phyloP scores from a whole-genome alignment of 1,140 invertebrate species.

The Drosophila subobscura region DNA sequence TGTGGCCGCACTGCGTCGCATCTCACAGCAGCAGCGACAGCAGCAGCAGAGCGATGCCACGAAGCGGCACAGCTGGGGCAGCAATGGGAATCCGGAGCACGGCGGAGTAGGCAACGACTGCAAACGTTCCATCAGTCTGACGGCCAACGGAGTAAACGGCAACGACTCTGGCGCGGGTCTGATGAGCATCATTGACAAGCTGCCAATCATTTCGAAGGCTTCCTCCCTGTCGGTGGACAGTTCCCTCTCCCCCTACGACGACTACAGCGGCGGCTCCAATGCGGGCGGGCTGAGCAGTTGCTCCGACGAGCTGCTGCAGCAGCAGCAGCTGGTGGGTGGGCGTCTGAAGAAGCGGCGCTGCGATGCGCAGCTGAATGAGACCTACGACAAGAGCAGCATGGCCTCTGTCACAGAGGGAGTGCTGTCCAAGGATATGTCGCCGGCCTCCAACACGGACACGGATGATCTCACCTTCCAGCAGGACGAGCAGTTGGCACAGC shows the following conservation, averaged over 20 bases:
- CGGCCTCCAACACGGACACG: conserved; percentile 78
- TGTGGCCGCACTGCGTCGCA: conserved; percentile 84
- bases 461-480: conserved; percentile 83
- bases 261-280: conserved; percentile 76
- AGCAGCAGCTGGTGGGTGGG: conserved; percentile 14
- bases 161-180: conserved; percentile 49
- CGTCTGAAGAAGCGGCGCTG: conserved; percentile 67
- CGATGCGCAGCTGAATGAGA: conserved; percentile 80
- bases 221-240: conserved; percentile 78
- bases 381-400: conserved; percentile 81
- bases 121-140: conserved; percentile 86
- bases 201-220: conserved; percentile 79
- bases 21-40: conserved; percentile 84
- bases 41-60: conserved; percentile 84
- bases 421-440: conserved; percentile 80
- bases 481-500: conserved; percentile 70
- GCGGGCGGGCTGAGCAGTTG: conserved; percentile 69
- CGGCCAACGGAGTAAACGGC: conserved; percentile 83
- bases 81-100: conserved; percentile 41
- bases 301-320: conserved; percentile 62
- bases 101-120: conserved; percentile 76
- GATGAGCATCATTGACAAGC: conserved; percentile 83
- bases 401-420: conserved; percentile 78
- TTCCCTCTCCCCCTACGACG: conserved; percentile 76
- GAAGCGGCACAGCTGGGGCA: conserved; percentile 87